Base-by-base conservation (phyloP, 1,140 invertebrate genomes). In the Rhagoletis zephyria region DNA sequence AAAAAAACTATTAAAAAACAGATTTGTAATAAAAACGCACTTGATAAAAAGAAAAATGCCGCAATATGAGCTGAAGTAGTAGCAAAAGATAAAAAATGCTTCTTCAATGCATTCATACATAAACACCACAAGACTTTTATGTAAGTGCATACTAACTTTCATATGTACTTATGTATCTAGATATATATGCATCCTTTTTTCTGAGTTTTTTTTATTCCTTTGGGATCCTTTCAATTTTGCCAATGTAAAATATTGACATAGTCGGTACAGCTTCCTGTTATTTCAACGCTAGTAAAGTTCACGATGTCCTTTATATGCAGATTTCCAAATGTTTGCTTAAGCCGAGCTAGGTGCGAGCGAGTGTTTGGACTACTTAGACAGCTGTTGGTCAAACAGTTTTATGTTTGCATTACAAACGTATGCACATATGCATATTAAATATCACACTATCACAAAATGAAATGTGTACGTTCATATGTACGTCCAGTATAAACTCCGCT, bases 311-410 rank as follows among this genome's bases (percentile, higher is more conserved):
- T 81, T 81, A 81, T 81, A 56, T 81, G 48, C 51, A 56, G 74
- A 81, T 81, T 81, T 81, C 16, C 5, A 51, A 56, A 2, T 81
- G 48, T 56, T 59, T 81, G 74, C 51, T 81, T 81, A 81, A 81
- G 74, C n/a, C 45, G 3, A 16, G 2, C 0, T n/a, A 9, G 64
- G 74, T 81, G 48, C 48, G 10, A 30, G 30, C 30, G 30, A 30
- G 74, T 81, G 74, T 81, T 81, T 81, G 74, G 48, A 48, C 56
- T 81, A 81, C 74, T 51, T 81, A 81, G 48, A 81, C 74, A 81
- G 74, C 48, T 59, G 48, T 19, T 81, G 74, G 74, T 51, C 74
- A 81, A 81, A 81, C 74, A 81, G 14, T 81, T 81, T 6, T 16
- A 42, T 10, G 64, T 42, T 67, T 67, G 64, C 12, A 67, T 67